Base-by-base conservation (phyloP, 2,888 invertebrate species). In the Acanthosepion lycidas region DNA sequence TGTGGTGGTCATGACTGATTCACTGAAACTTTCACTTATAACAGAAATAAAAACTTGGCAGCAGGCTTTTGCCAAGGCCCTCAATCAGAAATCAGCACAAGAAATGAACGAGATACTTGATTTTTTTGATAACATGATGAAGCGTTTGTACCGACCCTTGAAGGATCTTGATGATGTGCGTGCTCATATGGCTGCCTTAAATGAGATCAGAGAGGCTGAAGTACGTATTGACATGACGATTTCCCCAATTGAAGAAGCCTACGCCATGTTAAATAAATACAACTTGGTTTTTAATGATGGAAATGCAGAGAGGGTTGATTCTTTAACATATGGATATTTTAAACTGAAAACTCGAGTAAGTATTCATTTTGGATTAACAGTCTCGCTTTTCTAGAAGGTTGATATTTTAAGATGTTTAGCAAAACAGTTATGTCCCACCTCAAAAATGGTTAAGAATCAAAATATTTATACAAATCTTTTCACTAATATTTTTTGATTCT, bases 161-260 rank as follows among this genome's bases (percentile, higher is more conserved):
- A 98, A 99, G 94, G 99, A 99, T 97, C 98, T 99, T 95, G 99
- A 99, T 97, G 99, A 99, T 97, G 99, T 99, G 0, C 98, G 99
- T 95, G 98, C 98, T 96, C 98, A 99, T 95, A 99, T 99, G 99
- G 99, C 99, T 95, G 99, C 99, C 0, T 97, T 99, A 95, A 98
- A 98, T 97, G 97, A 99, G 97, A 99, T 99, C 94, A 98, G 99
- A 8, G 99, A 99, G 96, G 99, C 99, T 97, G 99, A 99, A 97
- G 99, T 99, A 28, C 99, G 99, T 96, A 99, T 99, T 98, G 99
- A 99, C 97, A 98, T 99, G 94, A 98, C 98, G 96, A 99, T 99
- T 95, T 99, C 99, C 96, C 99, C 99, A 0, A 99, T 99, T 95
- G 99, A 99, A 98, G 99, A 99, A 98, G 99, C 99, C 0, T 99